These are phyloP conservation scores for Apis cerana DNA, from an alignment of 1,140 invertebrate species.

Conservation along the genomic window DNA sequence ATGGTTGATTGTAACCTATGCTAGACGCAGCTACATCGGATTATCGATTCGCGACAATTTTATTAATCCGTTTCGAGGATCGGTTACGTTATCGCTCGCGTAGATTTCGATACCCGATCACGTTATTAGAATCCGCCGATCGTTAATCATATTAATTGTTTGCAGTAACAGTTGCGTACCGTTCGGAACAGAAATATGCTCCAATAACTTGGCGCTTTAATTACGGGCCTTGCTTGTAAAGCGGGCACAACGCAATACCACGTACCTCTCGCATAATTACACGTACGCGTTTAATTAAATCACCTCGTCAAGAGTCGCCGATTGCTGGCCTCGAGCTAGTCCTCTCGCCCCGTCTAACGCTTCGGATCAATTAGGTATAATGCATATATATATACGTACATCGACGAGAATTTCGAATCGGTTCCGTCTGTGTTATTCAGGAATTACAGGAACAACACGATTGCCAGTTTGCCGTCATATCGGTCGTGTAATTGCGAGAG, in stretches of 20 bases:
- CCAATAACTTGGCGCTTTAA: slow-evolving; percentile 40
- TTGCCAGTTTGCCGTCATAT: neutral
- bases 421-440: neutral
- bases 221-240: slow-evolving; percentile 13
- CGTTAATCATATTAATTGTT: slow-evolving; percentile 18
- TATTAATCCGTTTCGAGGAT: neutral
- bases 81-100: slow-evolving; percentile 1
- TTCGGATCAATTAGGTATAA: slow-evolving; percentile 34
- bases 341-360: slow-evolving; percentile 14
- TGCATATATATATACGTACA: neutral
- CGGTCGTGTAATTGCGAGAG: neutral
- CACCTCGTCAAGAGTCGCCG: slow-evolving; percentile 25
- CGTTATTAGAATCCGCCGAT: neutral
- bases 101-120: neutral
- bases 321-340: neutral
- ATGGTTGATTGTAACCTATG: no score
- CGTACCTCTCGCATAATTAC: slow-evolving; percentile 30
- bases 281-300: slow-evolving; percentile 38
- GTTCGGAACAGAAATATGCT: slow-evolving; percentile 28
- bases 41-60: slow-evolving; percentile 2
- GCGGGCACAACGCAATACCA: neutral
- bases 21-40: no score
- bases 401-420: neutral
- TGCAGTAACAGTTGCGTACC: slow-evolving; percentile 4
- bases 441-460: neutral